These are phyloP conservation scores for Hipparchia semele DNA, from an alignment of 2,888 invertebrate genomes.

Conservation along the genomic window DNA sequence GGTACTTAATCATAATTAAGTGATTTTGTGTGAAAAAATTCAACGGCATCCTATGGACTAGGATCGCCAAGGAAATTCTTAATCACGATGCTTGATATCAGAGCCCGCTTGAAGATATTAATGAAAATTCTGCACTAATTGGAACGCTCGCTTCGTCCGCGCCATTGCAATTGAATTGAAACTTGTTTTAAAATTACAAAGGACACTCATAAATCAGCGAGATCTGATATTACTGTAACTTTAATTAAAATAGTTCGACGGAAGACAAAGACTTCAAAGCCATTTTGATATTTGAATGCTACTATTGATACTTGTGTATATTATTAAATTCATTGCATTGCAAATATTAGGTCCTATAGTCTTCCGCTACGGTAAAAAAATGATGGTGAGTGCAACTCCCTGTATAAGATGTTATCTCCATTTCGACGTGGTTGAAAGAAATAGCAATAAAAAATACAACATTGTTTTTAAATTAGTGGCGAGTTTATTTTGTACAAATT, in stretches of 20 bases:
- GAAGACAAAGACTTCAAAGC: conserved; percentile 17
- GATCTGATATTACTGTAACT: conserved; percentile 12
- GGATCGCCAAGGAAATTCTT: conserved; percentile 59
- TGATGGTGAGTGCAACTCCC: too few species aligned
- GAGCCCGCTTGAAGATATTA: conserved; percentile 71
- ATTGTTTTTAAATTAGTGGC: too few species aligned
- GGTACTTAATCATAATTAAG: too few species aligned
- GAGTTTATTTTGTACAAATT: too few species aligned
- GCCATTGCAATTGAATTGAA: conserved; percentile 30
- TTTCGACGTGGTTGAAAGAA: too few species aligned
- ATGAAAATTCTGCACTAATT: conserved; percentile 77
- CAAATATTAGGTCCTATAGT: neutral
- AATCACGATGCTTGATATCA: conserved; percentile 76
- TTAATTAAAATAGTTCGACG: conserved; percentile 9
- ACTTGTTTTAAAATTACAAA: conserved; percentile 37
- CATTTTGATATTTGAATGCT: conserved; percentile 12
- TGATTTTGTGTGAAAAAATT: too few species aligned
- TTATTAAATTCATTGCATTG: neutral
- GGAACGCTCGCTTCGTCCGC: conserved; percentile 69
- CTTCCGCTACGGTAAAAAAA: too few species aligned
- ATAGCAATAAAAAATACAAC: too few species aligned
- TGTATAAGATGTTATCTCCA: too few species aligned
- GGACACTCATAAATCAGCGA: conserved; percentile 27
- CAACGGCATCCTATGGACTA: too few species aligned
- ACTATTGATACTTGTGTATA: neutral